phyloP scores from a whole-genome alignment of 2,888 invertebrate species.

The Leptinotarsa peninsularis region DNA sequence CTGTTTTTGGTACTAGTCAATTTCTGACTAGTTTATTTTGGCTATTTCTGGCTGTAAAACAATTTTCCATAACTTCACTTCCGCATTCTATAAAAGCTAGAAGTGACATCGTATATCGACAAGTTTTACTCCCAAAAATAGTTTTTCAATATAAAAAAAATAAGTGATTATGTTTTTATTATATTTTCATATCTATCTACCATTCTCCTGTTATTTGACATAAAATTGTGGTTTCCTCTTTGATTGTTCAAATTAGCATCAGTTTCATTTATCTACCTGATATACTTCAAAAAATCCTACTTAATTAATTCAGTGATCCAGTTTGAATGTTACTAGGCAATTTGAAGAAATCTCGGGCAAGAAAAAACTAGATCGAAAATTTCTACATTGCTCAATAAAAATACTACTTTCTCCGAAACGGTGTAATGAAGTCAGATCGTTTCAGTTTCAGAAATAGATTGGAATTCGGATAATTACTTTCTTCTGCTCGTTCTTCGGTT shows the following conservation, averaged over 20 bases:
- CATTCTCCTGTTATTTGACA: too few relatives aligned
- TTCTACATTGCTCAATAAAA: conserved; percentile 18
- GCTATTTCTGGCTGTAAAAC: too few relatives aligned
- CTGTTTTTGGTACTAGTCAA: too few relatives aligned
- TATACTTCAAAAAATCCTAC: neutral
- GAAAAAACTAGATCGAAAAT: conserved; percentile 26
- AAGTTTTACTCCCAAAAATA: too few relatives aligned
- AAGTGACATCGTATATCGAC: too few relatives aligned
- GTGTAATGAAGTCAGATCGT: conserved; percentile 11
- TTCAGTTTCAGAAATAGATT: conserved; percentile 13
- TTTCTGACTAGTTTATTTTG: too few relatives aligned
- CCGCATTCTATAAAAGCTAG: too few relatives aligned
- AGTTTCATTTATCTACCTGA: neutral
- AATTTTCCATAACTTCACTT: too few relatives aligned
- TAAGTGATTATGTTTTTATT: too few relatives aligned
- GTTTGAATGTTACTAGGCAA: conserved; percentile 12
- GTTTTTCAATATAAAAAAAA: too few relatives aligned
- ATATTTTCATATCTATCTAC: too few relatives aligned
- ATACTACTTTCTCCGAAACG: conserved; percentile 24
- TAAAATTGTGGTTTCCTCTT: too few relatives aligned
- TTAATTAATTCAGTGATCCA: conserved; percentile 13
- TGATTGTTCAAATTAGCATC: neutral
- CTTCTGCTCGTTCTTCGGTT: conserved; percentile 6
- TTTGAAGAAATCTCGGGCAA: conserved; percentile 12
- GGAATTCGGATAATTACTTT: conserved; percentile 13